These are phyloP conservation scores for Bombus superbus DNA, from an alignment of 1,140 invertebrate species.

Conservation along the genomic window DNA sequence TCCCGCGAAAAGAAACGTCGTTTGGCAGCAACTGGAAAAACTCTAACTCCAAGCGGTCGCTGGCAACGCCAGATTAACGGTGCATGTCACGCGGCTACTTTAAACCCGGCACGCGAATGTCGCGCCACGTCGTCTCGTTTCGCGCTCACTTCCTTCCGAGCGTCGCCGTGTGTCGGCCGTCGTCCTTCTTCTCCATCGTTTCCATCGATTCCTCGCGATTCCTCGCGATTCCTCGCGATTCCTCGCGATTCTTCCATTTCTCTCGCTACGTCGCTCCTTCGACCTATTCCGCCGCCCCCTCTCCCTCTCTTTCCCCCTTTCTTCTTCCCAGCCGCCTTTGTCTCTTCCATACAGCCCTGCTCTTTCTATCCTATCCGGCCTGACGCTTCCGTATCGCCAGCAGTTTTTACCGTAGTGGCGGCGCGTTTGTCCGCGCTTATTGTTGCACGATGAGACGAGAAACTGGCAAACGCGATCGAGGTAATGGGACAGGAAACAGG, in stretches of 20 bases:
- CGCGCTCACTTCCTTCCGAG: neutral
- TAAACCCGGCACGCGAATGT: neutral
- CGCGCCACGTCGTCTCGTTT: neutral
- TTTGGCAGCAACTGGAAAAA: neutral
- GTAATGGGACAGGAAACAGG: neutral
- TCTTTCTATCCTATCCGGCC: neutral
- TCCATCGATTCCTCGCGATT: neutral
- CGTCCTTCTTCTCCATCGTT: neutral
- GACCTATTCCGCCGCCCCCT: no score
- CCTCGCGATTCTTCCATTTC: neutral
- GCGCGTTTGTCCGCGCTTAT: constrained; percentile 46
- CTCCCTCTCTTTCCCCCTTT: no score
- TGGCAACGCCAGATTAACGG: neutral
- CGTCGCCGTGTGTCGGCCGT: neutral
- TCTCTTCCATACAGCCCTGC: no score
- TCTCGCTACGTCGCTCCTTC: neutral
- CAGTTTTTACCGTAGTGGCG: neutral
- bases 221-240: neutral
- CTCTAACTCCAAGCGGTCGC: no score
- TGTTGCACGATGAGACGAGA: constrained; percentile 72
- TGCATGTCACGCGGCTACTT: neutral
- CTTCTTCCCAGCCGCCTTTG: no score
- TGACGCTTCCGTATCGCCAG: constrained; percentile 20
- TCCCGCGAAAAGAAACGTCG: no score
- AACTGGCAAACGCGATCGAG: constrained; percentile 56